These are phyloP conservation scores for Propithecus deckenii DNA, from an alignment of 2,797 vertebrate species.

Conservation along the genomic window DNA sequence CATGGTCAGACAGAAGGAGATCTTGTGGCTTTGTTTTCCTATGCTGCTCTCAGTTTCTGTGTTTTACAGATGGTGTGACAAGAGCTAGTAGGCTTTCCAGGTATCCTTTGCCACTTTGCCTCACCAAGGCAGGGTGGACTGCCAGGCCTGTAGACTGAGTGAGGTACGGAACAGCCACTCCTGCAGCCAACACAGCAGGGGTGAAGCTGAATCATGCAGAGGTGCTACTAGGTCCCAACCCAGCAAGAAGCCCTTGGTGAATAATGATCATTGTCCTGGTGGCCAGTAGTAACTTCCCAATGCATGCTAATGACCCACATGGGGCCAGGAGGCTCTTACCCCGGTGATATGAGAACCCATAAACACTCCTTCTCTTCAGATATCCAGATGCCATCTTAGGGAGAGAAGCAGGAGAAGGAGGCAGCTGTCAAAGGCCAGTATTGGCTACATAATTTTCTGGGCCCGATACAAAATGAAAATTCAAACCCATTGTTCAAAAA, in stretches of 20 bases:
- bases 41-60: background rate
- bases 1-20: background rate
- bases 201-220: background rate
- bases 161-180: background rate
- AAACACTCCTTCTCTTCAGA: background rate
- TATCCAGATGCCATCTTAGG: background rate
- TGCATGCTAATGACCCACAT: background rate
- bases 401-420: background rate
- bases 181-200: background rate
- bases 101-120: background rate
- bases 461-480: background rate
- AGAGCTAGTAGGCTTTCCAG: background rate
- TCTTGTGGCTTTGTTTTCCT: background rate
- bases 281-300: background rate
- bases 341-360: background rate
- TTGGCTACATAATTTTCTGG: background rate
- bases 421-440: background rate
- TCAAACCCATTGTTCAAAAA: background rate
- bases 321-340: background rate
- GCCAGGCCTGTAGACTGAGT: background rate
- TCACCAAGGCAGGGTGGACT: background rate
- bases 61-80: background rate
- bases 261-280: background rate
- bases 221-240: background rate
- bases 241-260: background rate